Evolutionary conservation across 2,113 vertebrate genomes (phyloP).

Genomic region (Ariopsis seemanni): DNA sequence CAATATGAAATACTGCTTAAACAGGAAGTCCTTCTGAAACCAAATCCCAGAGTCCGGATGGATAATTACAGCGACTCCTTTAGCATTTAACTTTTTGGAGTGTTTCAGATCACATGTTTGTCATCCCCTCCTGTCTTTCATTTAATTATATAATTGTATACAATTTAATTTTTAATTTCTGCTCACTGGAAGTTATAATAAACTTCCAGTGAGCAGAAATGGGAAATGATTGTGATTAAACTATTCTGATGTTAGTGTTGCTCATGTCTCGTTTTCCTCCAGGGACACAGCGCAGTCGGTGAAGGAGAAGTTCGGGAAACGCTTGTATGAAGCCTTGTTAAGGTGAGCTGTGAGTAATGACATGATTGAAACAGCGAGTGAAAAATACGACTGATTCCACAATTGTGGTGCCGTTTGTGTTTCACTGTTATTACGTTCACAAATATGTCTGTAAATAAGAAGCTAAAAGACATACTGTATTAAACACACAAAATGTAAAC

Average conservation of each 20-base stretch:
- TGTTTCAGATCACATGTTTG: background rate
- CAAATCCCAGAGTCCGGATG: too few species aligned
- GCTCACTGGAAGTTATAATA: background rate
- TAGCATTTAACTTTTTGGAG: too few species aligned
- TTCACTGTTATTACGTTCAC: background rate
- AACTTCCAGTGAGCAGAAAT: background rate
- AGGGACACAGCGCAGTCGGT: constrained; percentile 93
- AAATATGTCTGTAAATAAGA: background rate
- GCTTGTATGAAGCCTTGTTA: constrained; percentile 89
- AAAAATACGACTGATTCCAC: background rate
- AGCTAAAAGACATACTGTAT: background rate
- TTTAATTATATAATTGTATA: background rate
- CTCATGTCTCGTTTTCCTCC: constrained; percentile 13
- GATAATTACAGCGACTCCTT: background rate
- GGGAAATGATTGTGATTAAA: background rate
- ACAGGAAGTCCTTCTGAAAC: background rate
- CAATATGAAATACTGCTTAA: background rate
- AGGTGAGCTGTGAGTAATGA: constrained; percentile 71
- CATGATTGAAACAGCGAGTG: background rate
- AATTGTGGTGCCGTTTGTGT: background rate
- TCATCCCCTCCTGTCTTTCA: background rate
- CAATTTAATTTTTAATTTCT: background rate
- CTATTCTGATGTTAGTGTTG: background rate
- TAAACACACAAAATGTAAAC: background rate
- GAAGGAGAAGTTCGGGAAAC: constrained; percentile 97